phyloP scores from a whole-genome alignment of 2,113 vertebrate species.

The Paracanthobrama guichenoti region DNA sequence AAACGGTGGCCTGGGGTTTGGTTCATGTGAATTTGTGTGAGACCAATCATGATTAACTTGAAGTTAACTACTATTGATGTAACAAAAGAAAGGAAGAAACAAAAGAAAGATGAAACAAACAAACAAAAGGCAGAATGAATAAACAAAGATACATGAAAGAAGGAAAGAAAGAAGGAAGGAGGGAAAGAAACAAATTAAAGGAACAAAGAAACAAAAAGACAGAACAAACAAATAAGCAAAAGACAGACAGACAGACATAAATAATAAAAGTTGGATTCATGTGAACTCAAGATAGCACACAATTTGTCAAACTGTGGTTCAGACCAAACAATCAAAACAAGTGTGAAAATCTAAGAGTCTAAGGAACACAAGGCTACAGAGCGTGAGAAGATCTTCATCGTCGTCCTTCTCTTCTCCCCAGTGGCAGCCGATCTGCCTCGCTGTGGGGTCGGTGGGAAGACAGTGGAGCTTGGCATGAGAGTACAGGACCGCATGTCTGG shows the following conservation, averaged over 20 bases:
- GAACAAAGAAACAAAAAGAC: neutral
- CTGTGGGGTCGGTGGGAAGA: conserved; percentile 27
- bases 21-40: neutral
- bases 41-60: neutral
- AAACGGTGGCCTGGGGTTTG: neutral
- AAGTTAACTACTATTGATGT: neutral
- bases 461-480: conserved; percentile 33
- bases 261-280: neutral
- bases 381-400: conserved; percentile 16
- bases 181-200: neutral
- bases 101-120: neutral
- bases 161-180: neutral
- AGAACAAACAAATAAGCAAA: neutral
- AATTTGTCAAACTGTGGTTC: conserved; percentile 6
- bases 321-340: neutral
- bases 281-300: neutral
- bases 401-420: conserved; percentile 6
- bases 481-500: conserved; percentile 27
- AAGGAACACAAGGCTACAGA: neutral
- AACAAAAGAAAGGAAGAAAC: neutral
- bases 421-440: neutral
- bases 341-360: conserved; percentile 2
- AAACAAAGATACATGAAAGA: neutral
- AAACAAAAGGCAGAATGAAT: neutral
- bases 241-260: neutral